Conservation (phyloP, 2,113 vertebrate genomes). For the Pteronura brasiliensis region DNA sequence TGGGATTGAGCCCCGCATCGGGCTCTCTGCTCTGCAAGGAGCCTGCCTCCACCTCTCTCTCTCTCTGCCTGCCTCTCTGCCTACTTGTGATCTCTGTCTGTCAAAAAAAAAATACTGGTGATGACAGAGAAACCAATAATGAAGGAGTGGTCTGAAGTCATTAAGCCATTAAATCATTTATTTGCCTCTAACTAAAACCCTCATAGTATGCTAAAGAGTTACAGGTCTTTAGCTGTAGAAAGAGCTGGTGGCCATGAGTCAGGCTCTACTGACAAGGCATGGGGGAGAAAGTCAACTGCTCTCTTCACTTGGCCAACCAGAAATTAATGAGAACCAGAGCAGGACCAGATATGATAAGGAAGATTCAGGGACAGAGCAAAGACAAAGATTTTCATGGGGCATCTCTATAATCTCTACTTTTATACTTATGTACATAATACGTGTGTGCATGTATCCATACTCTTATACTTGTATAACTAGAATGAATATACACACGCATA, state of each 20-base stretch:
- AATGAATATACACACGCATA: background rate
- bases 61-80: no score
- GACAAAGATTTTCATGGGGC: background rate
- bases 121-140: background rate
- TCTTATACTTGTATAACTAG: background rate
- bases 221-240: no score
- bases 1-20: no score
- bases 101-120: background rate
- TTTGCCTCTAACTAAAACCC: slow-evolving; percentile 13
- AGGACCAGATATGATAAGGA: background rate
- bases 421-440: background rate
- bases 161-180: background rate
- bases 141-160: background rate
- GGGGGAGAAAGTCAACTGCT: slow-evolving; percentile 12
- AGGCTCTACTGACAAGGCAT: background rate
- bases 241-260: background rate
- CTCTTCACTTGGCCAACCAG: background rate
- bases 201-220: background rate
- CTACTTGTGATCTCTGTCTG: no score
- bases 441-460: no score
- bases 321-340: background rate
- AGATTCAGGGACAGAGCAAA: background rate
- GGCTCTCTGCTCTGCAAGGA: no score
- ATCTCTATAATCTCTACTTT: background rate
- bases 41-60: no score